phyloP scores from a whole-genome alignment of 2,888 invertebrate genomes.

The Cosmia trapezina region DNA sequence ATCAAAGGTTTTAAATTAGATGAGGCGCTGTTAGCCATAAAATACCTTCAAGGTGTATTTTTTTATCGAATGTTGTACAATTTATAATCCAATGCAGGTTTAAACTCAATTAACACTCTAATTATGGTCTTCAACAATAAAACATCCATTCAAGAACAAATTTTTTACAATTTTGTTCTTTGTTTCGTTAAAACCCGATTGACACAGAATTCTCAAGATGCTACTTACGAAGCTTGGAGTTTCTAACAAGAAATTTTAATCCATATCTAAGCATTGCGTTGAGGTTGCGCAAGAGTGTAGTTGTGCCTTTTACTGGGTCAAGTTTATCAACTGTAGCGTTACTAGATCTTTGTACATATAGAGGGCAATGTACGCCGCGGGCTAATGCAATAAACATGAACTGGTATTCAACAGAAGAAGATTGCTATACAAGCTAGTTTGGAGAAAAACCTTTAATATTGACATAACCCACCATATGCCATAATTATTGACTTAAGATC shows the following conservation, averaged over 20 bases:
- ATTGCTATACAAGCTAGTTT: neutral
- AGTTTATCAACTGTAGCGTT: constrained; percentile 52
- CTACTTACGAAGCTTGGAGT: neutral
- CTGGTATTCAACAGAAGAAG: neutral
- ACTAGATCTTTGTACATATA: constrained; percentile 46
- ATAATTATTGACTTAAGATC: neutral
- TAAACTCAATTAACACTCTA: too few relatives aligned
- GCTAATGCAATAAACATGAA: constrained; percentile 26
- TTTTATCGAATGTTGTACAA: neutral
- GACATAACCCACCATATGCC: neutral
- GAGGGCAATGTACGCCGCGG: constrained; percentile 61
- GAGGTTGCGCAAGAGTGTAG: constrained; percentile 44
- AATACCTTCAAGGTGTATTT: neutral
- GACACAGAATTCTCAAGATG: too few relatives aligned
- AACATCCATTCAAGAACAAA: neutral
- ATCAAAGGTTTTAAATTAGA: neutral
- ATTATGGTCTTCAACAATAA: neutral
- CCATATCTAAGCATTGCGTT: constrained; percentile 29
- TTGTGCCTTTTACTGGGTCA: constrained; percentile 53
- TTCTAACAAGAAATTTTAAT: constrained; percentile 5
- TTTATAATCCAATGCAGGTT: neutral
- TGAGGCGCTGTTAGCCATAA: neutral
- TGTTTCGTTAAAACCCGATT: too few relatives aligned
- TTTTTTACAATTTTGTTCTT: too few relatives aligned
- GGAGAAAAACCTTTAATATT: neutral